A percentile compares a stretch with the other conserved stretches of the same genome.
phyloP scores from a whole-genome alignment of 37 sponge, comb jelly and placozoan species.

The Tethya wilhelma region DNA sequence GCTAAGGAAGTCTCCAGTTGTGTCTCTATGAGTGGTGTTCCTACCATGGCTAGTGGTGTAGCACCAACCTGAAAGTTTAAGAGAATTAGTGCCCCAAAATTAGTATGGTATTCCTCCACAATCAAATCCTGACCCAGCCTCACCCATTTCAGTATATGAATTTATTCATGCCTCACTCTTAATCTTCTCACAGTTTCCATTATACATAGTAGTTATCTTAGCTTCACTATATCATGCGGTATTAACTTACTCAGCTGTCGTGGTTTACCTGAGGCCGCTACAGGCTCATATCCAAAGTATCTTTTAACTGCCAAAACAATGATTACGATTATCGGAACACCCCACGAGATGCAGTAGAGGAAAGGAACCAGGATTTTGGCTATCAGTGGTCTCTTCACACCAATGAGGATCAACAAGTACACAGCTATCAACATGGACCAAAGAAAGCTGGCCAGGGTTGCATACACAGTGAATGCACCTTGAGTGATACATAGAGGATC shows the following conservation, averaged over 20 bases:
- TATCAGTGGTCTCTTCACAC: slow-evolving; percentile 1
- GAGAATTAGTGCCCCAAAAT: too few relatives aligned
- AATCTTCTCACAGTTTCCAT: too few relatives aligned
- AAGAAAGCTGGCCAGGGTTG: slow-evolving; percentile 47
- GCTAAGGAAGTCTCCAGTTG: slow-evolving; percentile 25
- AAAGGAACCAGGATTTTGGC: slow-evolving; percentile 6
- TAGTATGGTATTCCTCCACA: too few relatives aligned
- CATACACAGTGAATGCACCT: slow-evolving; percentile 36
- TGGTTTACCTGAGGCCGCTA: slow-evolving; percentile 12
- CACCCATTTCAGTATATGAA: too few relatives aligned
- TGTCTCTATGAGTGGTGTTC: too few relatives aligned
- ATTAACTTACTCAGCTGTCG: too few relatives aligned
- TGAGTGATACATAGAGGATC: slow-evolving; percentile 31
- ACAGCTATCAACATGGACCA: slow-evolving; percentile 58
- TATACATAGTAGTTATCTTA: too few relatives aligned
- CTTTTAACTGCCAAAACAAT: background rate
- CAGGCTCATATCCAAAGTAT: slow-evolving; percentile 25
- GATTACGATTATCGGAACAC: slow-evolving; percentile 5
- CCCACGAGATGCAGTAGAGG: slow-evolving; percentile 46
- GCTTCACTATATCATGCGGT: too few relatives aligned
- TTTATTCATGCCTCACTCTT: too few relatives aligned
- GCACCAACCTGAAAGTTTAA: too few relatives aligned
- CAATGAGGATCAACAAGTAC: slow-evolving; percentile 48
- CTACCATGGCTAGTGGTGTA: too few relatives aligned
- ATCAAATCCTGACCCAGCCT: too few relatives aligned